phyloP scores from a whole-genome alignment of 1,140 invertebrate genomes.

The Aphaenogaster floridana region DNA sequence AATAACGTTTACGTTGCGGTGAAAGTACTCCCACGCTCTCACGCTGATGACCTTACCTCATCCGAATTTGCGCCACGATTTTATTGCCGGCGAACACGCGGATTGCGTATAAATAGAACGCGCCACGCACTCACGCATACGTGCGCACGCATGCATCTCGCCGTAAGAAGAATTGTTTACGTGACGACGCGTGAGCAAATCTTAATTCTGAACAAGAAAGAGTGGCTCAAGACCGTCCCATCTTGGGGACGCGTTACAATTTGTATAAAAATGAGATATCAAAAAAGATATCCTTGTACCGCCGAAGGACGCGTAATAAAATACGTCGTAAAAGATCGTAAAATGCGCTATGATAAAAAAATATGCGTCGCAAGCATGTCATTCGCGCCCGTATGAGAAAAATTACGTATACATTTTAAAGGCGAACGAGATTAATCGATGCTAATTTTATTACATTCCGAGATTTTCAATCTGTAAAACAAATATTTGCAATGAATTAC shows the following conservation, averaged over 20 bases:
- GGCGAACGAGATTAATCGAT: neutral
- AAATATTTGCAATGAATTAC: slow-evolving; percentile 18
- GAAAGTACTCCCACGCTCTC: slow-evolving; percentile 74
- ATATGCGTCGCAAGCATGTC: neutral
- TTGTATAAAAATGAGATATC: slow-evolving; percentile 18
- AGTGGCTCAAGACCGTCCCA: neutral
- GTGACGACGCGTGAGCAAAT: slow-evolving; percentile 26
- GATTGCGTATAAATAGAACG: slow-evolving; percentile 64
- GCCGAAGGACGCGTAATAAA: neutral
- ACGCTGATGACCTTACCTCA: slow-evolving; percentile 64
- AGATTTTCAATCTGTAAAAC: neutral
- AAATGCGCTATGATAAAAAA: neutral
- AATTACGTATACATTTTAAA: neutral
- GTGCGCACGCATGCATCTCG: slow-evolving; percentile 9
- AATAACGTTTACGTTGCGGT: slow-evolving; percentile 67
- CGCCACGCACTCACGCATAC: slow-evolving; percentile 4
- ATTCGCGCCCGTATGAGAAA: neutral
- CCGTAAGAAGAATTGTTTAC: slow-evolving; percentile 35
- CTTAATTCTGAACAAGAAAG: slow-evolving; percentile 41
- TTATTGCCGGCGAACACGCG: slow-evolving; percentile 57
- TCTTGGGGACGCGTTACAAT: neutral
- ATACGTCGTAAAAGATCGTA: neutral
- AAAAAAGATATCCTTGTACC: neutral
- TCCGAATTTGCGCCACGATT: slow-evolving; percentile 71
- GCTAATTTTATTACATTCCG: neutral